Base-by-base conservation (phyloP, 1,140 invertebrate species). In the Ruditapes philippinarum region DNA sequence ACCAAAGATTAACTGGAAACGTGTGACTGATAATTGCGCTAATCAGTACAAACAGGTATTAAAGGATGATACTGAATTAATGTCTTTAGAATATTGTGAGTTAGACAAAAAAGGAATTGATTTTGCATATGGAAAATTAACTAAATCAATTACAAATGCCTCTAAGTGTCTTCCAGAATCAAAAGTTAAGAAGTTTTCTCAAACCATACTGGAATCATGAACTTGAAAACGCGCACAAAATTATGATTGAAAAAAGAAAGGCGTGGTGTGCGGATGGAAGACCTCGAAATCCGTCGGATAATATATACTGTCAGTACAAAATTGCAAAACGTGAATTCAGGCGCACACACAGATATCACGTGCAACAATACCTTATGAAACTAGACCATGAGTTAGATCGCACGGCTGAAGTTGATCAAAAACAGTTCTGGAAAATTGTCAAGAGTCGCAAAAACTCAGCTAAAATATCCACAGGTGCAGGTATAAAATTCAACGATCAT, bases 181-280 rank as follows among this genome's bases (percentile, higher is more conserved):
- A 45, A 5, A 14, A 45, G 5, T 45, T 45, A 14, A 5, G 5
- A 45, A 45, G 14, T 45, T 7, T 45, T n/a, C 42, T 45, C 5
- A 45, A 45, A 14, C 42, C 42, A 5, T 45, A 45, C 14, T 45
- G 42, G 42, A 45, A 45, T 45, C 5, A 5, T 45, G 42, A 45
- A 45, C 14, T n/a, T 22, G n/a, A 74, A 17, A 38, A 28, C 40
- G 42, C 42, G 14, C 40, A 74, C n/a, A n/a, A n/a, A n/a, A n/a
- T n/a, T n/a, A 25, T n/a, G 22, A 11, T 3, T 74, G 31, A 33
- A 74, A 11, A 36, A 33, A 38, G 42, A 28, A 19, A 17, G 36
- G 57, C 31, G 57, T 79, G 76, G 76, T 79, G 76, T 33, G 7
- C 25, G 31, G 42, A 79, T 31, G 76, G 42, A 5, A n/a, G 76